Evolutionary conservation across 2,797 vertebrate genomes (phyloP), one percentile per base, ranked within the genome.

Genomic region (Mus caroli): DNA sequence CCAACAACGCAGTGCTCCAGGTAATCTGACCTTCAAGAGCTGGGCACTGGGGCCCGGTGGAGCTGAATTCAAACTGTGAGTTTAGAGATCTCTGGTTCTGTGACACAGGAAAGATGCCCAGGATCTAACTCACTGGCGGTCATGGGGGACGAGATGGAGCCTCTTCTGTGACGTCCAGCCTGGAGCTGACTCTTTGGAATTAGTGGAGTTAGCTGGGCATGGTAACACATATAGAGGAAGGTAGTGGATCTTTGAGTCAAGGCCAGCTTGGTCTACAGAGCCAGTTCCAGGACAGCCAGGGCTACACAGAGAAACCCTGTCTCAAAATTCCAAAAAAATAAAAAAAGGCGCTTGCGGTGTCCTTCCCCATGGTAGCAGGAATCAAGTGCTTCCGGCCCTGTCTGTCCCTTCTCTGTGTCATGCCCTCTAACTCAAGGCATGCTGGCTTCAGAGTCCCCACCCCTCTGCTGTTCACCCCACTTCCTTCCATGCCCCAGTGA

Each of bases 401-500:
- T 19, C 46, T 50, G 46, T 28, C 76, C 50, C 31, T 50, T 15
- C 52, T 52, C 43, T 4, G 0, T 19, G 5, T 9, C 26, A 79
- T 40, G 54, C n/a, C 71, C 0, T 1, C 11, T 8, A 34, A 34
- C 0, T 1, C 0, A 0, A 24, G 43, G 52, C 31, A 40, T 26
- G 34, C 2, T 58, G 37, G 54, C 56, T 34, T 43, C 52, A 26
- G 67, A 43, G 6, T 7, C 28, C 69, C 85, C 43, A 20, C 4
- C 67, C 43, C n/a, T 31, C 0, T 0, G 69, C 60, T 43, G 3
- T 43, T 71, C 64, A 14, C 7, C 58, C 92, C 79, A 3, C 43
- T 54, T 52, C 78, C 75, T 89, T 82, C 92, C 88, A 46, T 50
- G 24, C 3, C 82, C 86, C 89, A 28, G 78, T 62, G 82, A 97